Conservation (phyloP, 2,888 invertebrate genomes). For the Patella depressa region DNA sequence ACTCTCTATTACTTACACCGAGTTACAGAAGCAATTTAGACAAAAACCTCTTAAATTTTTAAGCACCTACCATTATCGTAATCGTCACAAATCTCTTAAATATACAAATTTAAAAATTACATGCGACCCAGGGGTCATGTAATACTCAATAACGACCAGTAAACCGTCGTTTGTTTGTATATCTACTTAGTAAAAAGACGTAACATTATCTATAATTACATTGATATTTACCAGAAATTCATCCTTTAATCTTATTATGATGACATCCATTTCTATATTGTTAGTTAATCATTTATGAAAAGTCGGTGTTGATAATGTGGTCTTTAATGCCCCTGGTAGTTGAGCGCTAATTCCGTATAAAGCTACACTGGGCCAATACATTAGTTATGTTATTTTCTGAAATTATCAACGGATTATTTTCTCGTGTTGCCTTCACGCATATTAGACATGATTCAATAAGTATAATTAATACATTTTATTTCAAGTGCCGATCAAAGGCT, state of each 20-base stretch:
- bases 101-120: too few relatives aligned
- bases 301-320: too few relatives aligned
- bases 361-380: neutral
- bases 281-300: neutral
- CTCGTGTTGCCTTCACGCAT: slow-evolving; percentile 3
- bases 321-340: slow-evolving; percentile 2
- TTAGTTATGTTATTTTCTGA: slow-evolving; percentile 2
- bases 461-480: slow-evolving; percentile 1
- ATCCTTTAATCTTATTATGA: neutral
- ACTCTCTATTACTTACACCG: too few relatives aligned
- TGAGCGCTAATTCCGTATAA: neutral
- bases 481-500: neutral
- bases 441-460: slow-evolving; percentile 7
- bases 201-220: neutral
- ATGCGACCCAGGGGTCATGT: too few relatives aligned
- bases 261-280: neutral
- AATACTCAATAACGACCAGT: neutral
- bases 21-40: too few relatives aligned
- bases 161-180: neutral
- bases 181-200: neutral
- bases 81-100: too few relatives aligned
- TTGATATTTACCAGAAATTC: neutral
- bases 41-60: too few relatives aligned
- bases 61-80: too few relatives aligned
- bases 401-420: neutral